Base-by-base conservation (phyloP, 2,888 invertebrate genomes). In the Lissonota sp. region DNA sequence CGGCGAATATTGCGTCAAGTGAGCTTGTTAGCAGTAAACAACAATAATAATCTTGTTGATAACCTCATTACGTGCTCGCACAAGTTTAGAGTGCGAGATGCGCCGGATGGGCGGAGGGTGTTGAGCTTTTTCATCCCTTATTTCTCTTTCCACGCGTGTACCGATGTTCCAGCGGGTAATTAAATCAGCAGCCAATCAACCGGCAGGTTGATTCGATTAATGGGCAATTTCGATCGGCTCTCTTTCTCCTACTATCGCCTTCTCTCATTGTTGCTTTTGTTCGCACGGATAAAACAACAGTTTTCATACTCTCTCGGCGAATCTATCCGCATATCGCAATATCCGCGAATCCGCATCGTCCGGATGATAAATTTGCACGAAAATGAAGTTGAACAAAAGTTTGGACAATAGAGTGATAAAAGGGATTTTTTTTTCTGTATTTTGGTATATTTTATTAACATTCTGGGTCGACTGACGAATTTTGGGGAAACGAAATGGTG, bases 171-270 rank as follows among this genome's bases (percentile, higher is more conserved):
- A 39, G 74, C 53, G 67, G 82, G 82, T 90, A 89, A 90, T 90
- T 90, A 88, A 90, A 89, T 90, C 88, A 86, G 84, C 71, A 87
- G 86, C 86, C 90, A 90, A 90, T 90, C 88, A 89, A 83, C 87
- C 85, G 53, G 85, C 86, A 79, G 82, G 83, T 82, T 89, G 84
- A 88, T 87, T 87, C 85, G 86, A 89, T 89, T 89, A 88, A 89
- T 87, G 86, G 87, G 84, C 84, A 85, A 84, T 86, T 82, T 77
- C 55, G 82, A 80, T 57, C 70, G 55, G 76, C 81, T 71, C 37
- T 26, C 51, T 55, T 44, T 57, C 8, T 44, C 63, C 62, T 40
- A 14, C 44, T 57, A 55, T 39, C 39, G 44, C 51, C n/a, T n/a
- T 44, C 49, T n/a, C 16, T 63, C 7, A 46, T 39, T 63, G 8